phyloP scores from a whole-genome alignment of 2,888 invertebrate species.

The Herminia tarsipennalis region DNA sequence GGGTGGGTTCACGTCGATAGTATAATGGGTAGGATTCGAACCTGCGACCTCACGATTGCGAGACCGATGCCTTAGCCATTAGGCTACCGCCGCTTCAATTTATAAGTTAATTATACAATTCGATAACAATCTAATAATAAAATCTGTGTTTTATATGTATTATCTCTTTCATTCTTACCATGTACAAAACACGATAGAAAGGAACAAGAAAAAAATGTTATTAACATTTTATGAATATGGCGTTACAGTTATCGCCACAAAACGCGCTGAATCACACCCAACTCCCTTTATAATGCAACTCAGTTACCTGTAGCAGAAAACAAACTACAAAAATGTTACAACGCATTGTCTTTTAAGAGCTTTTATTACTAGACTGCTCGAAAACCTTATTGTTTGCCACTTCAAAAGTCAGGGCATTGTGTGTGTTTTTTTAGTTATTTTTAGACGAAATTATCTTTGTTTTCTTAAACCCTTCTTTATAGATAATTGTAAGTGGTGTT shows the following conservation, averaged over 20 bases:
- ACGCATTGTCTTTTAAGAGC: constrained; percentile 48
- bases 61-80: too few species aligned
- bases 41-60: too few species aligned
- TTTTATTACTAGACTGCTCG: constrained; percentile 43
- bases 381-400: constrained; percentile 45
- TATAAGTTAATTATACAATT: too few species aligned
- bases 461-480: constrained; percentile 24
- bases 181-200: too few species aligned
- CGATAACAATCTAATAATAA: too few species aligned
- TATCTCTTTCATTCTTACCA: too few species aligned
- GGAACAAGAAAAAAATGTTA: too few species aligned
- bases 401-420: constrained; percentile 43
- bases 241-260: neutral
- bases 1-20: too few species aligned
- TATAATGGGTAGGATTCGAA: too few species aligned
- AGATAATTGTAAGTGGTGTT: constrained; percentile 17
- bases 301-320: constrained; percentile 34
- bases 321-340: constrained; percentile 31
- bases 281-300: constrained; percentile 25
- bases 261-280: constrained; percentile 8
- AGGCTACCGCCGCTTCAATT: too few species aligned
- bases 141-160: too few species aligned
- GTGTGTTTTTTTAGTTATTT: constrained; percentile 23
- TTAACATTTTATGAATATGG: too few species aligned
- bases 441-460: constrained; percentile 29